A percentile compares a stretch with the other conserved stretches of the same genome.
These are phyloP conservation scores for Scopus umbretta DNA, from an alignment of 2,113 vertebrate genomes.

Conservation along the genomic window DNA sequence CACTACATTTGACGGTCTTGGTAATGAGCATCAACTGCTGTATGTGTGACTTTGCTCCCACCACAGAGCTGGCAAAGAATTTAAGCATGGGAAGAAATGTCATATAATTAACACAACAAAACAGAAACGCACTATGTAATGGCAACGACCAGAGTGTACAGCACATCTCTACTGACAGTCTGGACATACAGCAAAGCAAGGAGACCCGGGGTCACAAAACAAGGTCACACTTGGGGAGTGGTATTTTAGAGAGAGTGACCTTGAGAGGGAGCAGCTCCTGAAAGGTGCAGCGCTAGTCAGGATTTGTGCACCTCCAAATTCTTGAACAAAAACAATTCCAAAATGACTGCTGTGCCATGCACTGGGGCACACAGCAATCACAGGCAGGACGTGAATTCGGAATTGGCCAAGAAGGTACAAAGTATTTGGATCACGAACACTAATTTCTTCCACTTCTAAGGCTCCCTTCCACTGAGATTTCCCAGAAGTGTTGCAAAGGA, in stretches of 20 bases:
- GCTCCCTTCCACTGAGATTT: background rate
- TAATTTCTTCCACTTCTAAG: background rate
- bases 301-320: background rate
- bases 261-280: background rate
- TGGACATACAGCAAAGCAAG: background rate
- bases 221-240: too few species aligned
- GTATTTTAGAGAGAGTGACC: background rate
- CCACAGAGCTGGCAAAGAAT: background rate
- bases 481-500: background rate
- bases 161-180: background rate
- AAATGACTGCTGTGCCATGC: fast-evolving
- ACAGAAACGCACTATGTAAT: fast-evolving
- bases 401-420: background rate
- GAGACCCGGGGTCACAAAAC: background rate
- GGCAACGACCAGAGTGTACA: background rate
- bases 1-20: background rate
- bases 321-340: background rate
- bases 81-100: background rate
- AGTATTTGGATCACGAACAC: background rate
- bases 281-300: background rate
- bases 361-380: fast-evolving
- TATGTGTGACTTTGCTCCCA: too few species aligned
- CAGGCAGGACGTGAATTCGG: background rate
- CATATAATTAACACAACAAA: background rate
- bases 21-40: fast-evolving